Evolutionary conservation across 2,888 invertebrate genomes (phyloP).

Genomic region (Drosophila phalerata): DNA sequence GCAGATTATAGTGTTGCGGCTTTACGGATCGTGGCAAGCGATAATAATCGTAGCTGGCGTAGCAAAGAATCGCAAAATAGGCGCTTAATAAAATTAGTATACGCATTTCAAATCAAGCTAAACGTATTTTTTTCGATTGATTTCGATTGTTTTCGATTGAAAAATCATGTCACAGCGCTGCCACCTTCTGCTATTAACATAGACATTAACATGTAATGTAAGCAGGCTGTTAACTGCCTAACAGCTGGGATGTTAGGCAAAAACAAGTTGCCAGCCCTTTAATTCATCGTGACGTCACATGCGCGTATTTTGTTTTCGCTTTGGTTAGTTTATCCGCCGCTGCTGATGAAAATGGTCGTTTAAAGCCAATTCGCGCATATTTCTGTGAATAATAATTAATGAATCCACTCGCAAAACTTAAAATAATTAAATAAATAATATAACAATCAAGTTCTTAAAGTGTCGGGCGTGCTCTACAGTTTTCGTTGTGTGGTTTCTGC

Average conservation of each 20-base stretch:
- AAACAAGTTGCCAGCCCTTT: slow-evolving; percentile 32
- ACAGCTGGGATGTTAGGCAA: slow-evolving; percentile 39
- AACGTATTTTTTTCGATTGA: slow-evolving; percentile 26
- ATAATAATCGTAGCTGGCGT: slow-evolving; percentile 62
- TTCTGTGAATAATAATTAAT: slow-evolving; percentile 11
- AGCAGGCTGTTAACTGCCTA: slow-evolving; percentile 4
- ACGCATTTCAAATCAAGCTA: slow-evolving; percentile 31
- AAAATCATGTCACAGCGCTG: slow-evolving; percentile 27
- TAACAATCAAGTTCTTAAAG: slow-evolving; percentile 17
- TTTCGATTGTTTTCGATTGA: slow-evolving; percentile 35
- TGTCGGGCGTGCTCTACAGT: slow-evolving; percentile 1
- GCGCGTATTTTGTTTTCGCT: slow-evolving; percentile 52
- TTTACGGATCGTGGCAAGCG: slow-evolving; percentile 84
- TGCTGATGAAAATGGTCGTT: slow-evolving; percentile 50
- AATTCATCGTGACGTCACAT: slow-evolving; percentile 21
- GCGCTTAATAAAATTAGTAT: slow-evolving; percentile 10
- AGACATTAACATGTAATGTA: neutral
- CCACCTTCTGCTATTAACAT: slow-evolving; percentile 11
- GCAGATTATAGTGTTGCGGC: slow-evolving; percentile 84
- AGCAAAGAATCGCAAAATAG: slow-evolving; percentile 21
- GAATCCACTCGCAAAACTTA: slow-evolving; percentile 31
- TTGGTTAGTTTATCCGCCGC: slow-evolving; percentile 60
- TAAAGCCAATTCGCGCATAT: neutral
- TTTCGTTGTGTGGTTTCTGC: neutral
- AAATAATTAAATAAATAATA: slow-evolving; percentile 28